Evolutionary conservation across 2,797 vertebrate genomes (phyloP), one percentile per base, ranked within the genome.

Genomic region (Cichlasoma orientale): DNA sequence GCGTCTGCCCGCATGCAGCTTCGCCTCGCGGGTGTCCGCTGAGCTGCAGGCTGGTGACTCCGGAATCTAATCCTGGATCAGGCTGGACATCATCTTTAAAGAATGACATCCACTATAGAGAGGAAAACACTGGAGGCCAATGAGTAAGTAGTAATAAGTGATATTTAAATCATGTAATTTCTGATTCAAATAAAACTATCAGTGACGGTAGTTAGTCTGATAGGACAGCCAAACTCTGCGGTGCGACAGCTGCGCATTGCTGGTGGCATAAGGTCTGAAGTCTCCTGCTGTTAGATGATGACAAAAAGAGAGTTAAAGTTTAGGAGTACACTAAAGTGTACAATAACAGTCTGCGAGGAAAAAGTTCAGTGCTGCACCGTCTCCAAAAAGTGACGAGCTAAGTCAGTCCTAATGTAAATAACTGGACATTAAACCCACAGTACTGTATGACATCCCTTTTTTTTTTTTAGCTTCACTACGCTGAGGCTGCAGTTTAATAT

Each of bases 61-160:
- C 41, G 41, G 47, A 66, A 47, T 47, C 47, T 21, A 0, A 36
- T 69, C 82, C 56, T 44, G 71, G 36, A 82, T 50, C 77, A 47
- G 70, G 4, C 74, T 84, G 80, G 80, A 84, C 75, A 33, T 77
- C 59, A 41, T 1, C 29, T 55, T 27, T 33, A 2, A 44, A 85
- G 94, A 92, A 99, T 99, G 98, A 93, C 98, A 92, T 97, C 98
- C 79, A 94, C 97, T 80, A 98, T 99, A 93, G 98, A 98, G 92
- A 97, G 98, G 90, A 99, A 99, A 94, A 98, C 96, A 73, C 88
- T 99, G 95, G 98, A 99, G 84, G 93, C 97, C 59, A 97, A 96
- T 47, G 98, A 99, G 98, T 99, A 92, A 97, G 98, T 97, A 73
- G 4, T 38, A 66, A 29, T 13, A 27, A 2, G 12, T 3, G 19